Conservation (phyloP, 2,797 vertebrate species). For the Mergus octosetaceus region DNA sequence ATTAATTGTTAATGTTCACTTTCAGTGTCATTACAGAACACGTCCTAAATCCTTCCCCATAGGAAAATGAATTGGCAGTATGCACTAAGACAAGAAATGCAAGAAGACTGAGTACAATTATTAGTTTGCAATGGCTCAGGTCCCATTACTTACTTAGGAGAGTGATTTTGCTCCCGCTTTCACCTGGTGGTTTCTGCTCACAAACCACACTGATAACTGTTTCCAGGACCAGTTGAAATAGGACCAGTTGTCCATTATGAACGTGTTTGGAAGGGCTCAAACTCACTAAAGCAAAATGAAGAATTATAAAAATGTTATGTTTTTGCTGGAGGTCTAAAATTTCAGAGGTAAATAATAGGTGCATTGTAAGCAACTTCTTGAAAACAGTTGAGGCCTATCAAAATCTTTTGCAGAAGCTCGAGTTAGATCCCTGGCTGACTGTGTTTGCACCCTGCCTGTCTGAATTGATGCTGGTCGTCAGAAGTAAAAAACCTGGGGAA, state of each 20-base stretch:
- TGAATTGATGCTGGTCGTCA: background rate
- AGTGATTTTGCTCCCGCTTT: background rate
- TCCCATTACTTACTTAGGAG: background rate
- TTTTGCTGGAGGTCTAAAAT: background rate
- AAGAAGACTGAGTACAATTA: background rate
- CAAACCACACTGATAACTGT: background rate
- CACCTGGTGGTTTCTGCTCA: background rate
- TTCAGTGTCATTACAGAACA: background rate
- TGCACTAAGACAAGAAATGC: background rate
- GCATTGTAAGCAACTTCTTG: background rate
- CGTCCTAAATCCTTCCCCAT: background rate
- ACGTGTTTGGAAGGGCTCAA: background rate
- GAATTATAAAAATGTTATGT: background rate
- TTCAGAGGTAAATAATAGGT: background rate
- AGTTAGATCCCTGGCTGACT: background rate
- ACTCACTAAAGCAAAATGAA: background rate
- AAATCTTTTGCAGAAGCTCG: background rate
- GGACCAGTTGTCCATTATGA: background rate
- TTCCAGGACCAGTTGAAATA: background rate
- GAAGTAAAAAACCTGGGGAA: background rate
- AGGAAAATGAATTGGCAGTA: background rate
- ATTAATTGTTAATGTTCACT: constrained; percentile 67
- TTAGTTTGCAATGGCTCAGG: background rate
- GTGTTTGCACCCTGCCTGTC: background rate
- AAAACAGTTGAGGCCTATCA: background rate